Base-by-base conservation (phyloP, 2,888 invertebrate genomes). In the Caenorhabditis afra region DNA sequence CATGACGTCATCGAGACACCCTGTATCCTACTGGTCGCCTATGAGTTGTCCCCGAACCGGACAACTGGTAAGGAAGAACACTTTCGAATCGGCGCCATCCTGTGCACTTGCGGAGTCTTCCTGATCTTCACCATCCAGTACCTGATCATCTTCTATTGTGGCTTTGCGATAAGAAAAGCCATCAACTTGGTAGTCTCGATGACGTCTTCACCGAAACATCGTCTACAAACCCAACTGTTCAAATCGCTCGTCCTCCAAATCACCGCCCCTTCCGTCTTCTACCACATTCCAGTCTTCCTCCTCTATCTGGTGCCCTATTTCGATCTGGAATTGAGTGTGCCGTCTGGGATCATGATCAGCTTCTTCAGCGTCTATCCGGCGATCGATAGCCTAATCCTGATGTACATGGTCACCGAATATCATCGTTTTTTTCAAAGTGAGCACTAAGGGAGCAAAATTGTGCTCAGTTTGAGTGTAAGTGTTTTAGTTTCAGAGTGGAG, bases 351-450 rank as follows among this genome's bases (percentile, higher is more conserved):
- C 10, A 37, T 66, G 8, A n/a, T 66, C 20, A 55, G 45, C 37
- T 23, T 37, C 1, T 66, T 66, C 22, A 66, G 55, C 4, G 1
- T 66, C 0, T 66, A 66, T 20, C 65, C 65, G 18, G 65, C 65
- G 3, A 37, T 66, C 45, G 65, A 66, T 53, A 45, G 55, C 1
- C 14, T 47, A 4, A 55, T 66, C 35, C 35, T 66, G 1, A 55
- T 66, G 65, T 55, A 23, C 10, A 29, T 66, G 7, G 55, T 66
- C 4, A 37, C 14, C 3, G 65, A 66, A n/a, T 66, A 65, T 35
- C 16, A 47, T 47, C 47, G 16, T 2, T 5, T 20, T 10, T 7
- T 47, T 4, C 44, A 16, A 12, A 44, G 44, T 44, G 44, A 44
- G 44, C n/a, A n/a, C n/a, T n/a, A n/a, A n/a, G n/a, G n/a, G n/a